Base-by-base conservation (phyloP, 2,888 invertebrate species). In the Clostera curtula region DNA sequence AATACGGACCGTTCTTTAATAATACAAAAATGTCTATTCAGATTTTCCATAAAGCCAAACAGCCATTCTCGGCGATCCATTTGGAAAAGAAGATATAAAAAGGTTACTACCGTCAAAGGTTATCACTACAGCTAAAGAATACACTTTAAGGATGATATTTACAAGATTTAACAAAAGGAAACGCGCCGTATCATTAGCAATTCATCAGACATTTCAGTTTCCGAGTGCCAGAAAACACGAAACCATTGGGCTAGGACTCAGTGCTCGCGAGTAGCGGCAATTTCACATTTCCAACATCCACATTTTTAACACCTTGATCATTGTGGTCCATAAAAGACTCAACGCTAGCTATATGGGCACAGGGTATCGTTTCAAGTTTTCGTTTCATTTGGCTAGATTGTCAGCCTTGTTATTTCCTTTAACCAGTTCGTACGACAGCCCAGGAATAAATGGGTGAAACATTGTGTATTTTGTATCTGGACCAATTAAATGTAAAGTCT, bases 131-230 rank as follows among this genome's bases (percentile, higher is more conserved):
- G 49, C 45, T 38, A 42, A 46, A 44, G 25, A 47, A 42, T 43
- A 41, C 35, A 22, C 28, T 38, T 45, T 52, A 43, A 52, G 37
- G 46, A 48, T 48, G 49, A 49, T 47, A 53, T 56, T 55, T 49
- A 53, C 52, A 50, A 51, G 47, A 45, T 47, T 50, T 51, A 43
- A 49, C 43, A 47, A 49, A 55, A 49, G 48, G 37, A 56, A 46
- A 42, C 30, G 36, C 35, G 35, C 30, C 47, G 40, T 48, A 51
- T 57, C 60, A 63, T 66, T 64, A 62, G 62, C 66, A 56, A 68
- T 68, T 68, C 69, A 67, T 68, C 57, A 56, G 52, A 50, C 49
- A 55, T 56, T 57, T 50, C 41, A 43, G 47, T 49, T 56, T 54
- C 49, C 47, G 43, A 50, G 39, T 49, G 56, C 57, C 55, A 56